Base-by-base conservation (phyloP, 2,113 vertebrate genomes). In the Neopipo cinnamomea region DNA sequence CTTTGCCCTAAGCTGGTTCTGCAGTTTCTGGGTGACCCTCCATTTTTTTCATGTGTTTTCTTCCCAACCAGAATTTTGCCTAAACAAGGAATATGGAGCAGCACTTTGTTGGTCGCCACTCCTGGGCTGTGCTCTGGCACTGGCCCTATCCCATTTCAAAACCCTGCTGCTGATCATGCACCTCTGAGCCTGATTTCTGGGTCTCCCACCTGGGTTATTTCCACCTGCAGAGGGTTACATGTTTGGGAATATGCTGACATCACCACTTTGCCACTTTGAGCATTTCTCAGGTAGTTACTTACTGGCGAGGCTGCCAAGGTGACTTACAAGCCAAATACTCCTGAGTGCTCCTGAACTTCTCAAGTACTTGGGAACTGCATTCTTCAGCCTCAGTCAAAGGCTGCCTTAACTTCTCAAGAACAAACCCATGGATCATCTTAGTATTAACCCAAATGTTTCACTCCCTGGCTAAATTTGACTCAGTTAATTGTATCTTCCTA, bases 71-170 rank as follows among this genome's bases (percentile, higher is more conserved):
- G 59, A 44, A 20, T 74, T 95, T 71, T 84, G 37, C 50, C 39
- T 22, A 5, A 59, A 41, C 13, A 31, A 41, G 35, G 52, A 59
- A 23, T 2, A 6, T 9, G 35, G 28, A 80, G 28, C 50, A 70
- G 31, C 41, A 3, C 28, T 55, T 37, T 7, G 15, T 1, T 52
- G 47, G 30, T 22, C 1, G 0, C 14, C n/a, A 4, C 31, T n/a
- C 39, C 79, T 16, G 0, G 2, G 31, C 7, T 61, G 37, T 21
- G 47, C 44, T 20, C 5, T 35, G 53, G 27, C 66, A 33, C n/a
- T 8, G 17, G 31, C 17, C 28, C 41, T 25, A 13, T 55, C 35
- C 44, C 2, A 1, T 28, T 74, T 23, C 65, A 47, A 7, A 86
- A 62, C 18, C 4, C 59, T 52, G 25, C 1, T 5, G 30, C 42